A percentile compares a stretch with the other conserved stretches of the same genome.
Evolutionary conservation across 2,113 vertebrate genomes (phyloP).

Genomic region (Promerops cafer): DNA sequence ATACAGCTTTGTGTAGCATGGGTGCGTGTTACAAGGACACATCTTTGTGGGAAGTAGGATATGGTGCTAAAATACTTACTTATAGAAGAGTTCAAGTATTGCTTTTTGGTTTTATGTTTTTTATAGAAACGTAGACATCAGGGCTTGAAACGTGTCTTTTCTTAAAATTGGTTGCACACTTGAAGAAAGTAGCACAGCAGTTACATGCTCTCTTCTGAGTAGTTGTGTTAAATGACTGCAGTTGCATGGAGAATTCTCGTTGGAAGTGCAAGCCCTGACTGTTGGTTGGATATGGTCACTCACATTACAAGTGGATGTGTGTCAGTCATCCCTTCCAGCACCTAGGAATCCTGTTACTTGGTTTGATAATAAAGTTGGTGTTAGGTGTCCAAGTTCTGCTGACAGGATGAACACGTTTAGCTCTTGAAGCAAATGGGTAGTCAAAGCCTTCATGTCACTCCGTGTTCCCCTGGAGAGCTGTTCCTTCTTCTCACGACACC

Average conservation of each 20-base stretch:
- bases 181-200: neutral
- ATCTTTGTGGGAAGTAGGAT: neutral
- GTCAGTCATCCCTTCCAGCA: neutral
- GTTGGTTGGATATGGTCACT: neutral
- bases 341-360: neutral
- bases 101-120: neutral
- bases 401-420: neutral
- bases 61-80: neutral
- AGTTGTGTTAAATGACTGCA: neutral
- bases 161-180: neutral
- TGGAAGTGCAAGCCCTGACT: neutral
- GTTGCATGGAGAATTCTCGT: neutral
- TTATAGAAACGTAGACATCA: neutral
- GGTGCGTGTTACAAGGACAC: fast-evolving
- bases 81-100: neutral
- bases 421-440: neutral
- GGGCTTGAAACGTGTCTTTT: neutral
- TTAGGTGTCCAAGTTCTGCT: neutral
- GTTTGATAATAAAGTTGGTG: neutral
- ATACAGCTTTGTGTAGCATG: neutral
- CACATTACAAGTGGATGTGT: neutral
- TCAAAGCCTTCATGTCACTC: neutral
- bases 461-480: neutral
- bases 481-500: neutral
- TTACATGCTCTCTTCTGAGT: neutral